phyloP scores from a whole-genome alignment of 2,888 invertebrate species.

The Candidula unifasciata region DNA sequence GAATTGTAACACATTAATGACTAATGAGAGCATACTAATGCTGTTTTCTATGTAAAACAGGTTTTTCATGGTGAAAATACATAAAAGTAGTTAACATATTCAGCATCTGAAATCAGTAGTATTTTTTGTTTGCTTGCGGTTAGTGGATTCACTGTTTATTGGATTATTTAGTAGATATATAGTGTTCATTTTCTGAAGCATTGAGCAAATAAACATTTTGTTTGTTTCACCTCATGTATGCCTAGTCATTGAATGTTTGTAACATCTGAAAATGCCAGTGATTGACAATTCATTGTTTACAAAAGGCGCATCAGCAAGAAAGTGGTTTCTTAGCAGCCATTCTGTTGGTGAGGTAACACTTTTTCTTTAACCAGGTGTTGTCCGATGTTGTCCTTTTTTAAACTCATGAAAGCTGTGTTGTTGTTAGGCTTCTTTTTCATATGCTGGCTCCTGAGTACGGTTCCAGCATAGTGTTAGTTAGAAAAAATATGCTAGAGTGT shows the following conservation, averaged over 20 bases:
- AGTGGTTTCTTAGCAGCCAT: constrained; percentile 43
- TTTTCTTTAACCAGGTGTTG: constrained; percentile 13
- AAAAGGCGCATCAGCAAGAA: constrained; percentile 51
- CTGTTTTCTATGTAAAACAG: too few species aligned
- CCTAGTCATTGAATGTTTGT: constrained; percentile 8
- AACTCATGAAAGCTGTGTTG: not conserved
- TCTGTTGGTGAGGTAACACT: constrained; percentile 44
- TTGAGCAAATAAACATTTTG: not conserved
- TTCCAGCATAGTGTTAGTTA: too few species aligned
- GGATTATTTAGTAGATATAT: not conserved
- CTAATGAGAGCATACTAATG: too few species aligned
- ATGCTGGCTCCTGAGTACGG: too few species aligned
- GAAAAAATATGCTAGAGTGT: too few species aligned
- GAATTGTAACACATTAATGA: too few species aligned
- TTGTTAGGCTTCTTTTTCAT: constrained; percentile 21
- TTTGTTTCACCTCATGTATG: not conserved
- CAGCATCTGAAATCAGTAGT: too few species aligned
- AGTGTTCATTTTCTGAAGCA: not conserved
- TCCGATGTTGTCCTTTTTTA: constrained; percentile 46
- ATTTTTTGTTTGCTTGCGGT: too few species aligned
- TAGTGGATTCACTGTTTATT: not conserved
- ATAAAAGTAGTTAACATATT: too few species aligned
- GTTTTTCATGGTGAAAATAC: too few species aligned
- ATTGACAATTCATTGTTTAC: constrained; percentile 24
- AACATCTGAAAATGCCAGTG: constrained; percentile 1